Evolutionary conservation across 64 coral and sea anemone species (phyloP).

Genomic region (Astreopora myriophthalma): DNA sequence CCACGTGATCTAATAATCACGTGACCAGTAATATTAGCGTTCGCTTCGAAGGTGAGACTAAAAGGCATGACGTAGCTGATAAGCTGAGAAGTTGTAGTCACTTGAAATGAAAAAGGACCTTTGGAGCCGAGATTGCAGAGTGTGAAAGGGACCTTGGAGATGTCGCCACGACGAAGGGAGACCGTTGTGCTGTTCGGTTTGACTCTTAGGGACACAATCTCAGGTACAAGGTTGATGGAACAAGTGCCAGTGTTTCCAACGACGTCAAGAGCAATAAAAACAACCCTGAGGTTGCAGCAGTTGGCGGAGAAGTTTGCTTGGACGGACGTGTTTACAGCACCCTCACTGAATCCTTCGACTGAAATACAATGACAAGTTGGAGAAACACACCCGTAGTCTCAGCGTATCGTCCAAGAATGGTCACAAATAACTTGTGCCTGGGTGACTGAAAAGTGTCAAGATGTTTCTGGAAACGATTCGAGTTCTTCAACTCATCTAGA

Average conservation of each 20-base stretch:
- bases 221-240: neutral
- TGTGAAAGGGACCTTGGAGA: slow-evolving; percentile 15
- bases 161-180: neutral
- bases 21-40: neutral
- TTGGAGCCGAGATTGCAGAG: slow-evolving; percentile 12
- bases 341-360: neutral
- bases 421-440: too few relatives aligned
- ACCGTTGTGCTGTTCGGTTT: slow-evolving; percentile 10
- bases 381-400: too few relatives aligned
- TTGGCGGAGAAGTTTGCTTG: neutral
- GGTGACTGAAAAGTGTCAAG: too few relatives aligned
- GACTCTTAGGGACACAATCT: neutral
- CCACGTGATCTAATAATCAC: slow-evolving; percentile 20
- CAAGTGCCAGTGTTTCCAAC: slow-evolving; percentile 36
- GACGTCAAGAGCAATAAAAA: slow-evolving; percentile 17
- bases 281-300: neutral
- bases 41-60: neutral
- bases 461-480: too few relatives aligned
- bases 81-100: neutral
- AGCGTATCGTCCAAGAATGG: too few relatives aligned
- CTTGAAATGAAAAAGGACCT: neutral
- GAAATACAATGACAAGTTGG: neutral
- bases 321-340: neutral
- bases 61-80: slow-evolving; percentile 26
- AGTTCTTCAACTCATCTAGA: too few relatives aligned